Evolutionary conservation across 2,888 invertebrate genomes (phyloP), one percentile per base, ranked within the genome.

Genomic region (Tenthredo amoena): DNA sequence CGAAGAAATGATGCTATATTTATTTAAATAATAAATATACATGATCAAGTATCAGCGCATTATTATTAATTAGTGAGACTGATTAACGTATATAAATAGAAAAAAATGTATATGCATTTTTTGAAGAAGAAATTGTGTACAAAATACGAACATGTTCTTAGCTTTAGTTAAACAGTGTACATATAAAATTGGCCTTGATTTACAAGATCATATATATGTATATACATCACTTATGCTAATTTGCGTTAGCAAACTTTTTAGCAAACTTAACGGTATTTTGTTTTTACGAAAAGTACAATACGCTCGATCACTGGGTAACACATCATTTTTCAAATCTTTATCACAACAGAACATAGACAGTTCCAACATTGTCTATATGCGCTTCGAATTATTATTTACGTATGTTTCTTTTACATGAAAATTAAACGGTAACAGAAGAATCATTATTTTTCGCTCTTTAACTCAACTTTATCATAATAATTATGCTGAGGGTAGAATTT

Each of bases 141-240:
- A 90, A 91, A 90, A 90, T 90, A 90, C 89, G 89, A 88, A 89
- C 87, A 87, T 89, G 84, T 50, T 84, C n/a, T 55, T 55, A 74
- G 55, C 55, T 79, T 55, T 55, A 74, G 55, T 34, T 79, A 31
- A 37, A 79, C 76, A 26, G 62, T 62, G 62, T 62, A 62, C 62
- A 62, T 62, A 55, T 79, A 79, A 79, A 79, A 79, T 79, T 21
- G 43, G 58, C 62, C 81, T 81, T 40, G 40, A 58, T 68, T 31
- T 62, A 62, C 65, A 81, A 81, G 62, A 62, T 65, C 62, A 65
- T 62, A 79, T 79, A 88, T 87, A 88, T 88, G 77, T 84, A 86
- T 85, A 79, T 87, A 86, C 86, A 87, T 87, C 85, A 86, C 85
- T 85, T 72, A 85, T 74, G 84, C 76, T 85, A 55, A 82, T 84